phyloP scores from a whole-genome alignment of 2,888 invertebrate species.

The Oligia fasciuncula region DNA sequence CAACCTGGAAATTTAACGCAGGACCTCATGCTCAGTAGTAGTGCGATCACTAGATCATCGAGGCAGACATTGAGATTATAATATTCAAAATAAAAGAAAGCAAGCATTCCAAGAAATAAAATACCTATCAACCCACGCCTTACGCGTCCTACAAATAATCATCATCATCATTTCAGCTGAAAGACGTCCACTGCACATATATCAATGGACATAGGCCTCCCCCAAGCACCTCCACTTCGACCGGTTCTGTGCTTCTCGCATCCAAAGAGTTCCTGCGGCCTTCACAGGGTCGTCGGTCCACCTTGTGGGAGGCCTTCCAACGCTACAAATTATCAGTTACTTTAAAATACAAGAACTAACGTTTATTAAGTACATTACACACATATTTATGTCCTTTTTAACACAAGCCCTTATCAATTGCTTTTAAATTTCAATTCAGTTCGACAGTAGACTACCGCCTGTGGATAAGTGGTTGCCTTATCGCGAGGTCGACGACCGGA shows the following conservation, averaged over 20 bases:
- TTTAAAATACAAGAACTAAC: not conserved
- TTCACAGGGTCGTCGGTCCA: too few relatives aligned
- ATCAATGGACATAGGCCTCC: too few relatives aligned
- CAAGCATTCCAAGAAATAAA: not conserved
- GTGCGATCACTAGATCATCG: too few relatives aligned
- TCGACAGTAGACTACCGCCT: conserved; percentile 1
- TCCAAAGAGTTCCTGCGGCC: too few relatives aligned
- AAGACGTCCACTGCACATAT: too few relatives aligned
- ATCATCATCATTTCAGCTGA: too few relatives aligned
- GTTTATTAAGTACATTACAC: not conserved
- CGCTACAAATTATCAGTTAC: not conserved
- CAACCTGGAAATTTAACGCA: too few relatives aligned
- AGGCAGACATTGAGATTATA: not conserved
- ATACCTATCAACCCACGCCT: not conserved
- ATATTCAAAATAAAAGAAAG: not conserved
- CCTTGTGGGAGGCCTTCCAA: too few relatives aligned
- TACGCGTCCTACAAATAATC: not conserved
- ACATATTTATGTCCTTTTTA: not conserved
- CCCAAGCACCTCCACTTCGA: too few relatives aligned
- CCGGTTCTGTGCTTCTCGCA: too few relatives aligned
- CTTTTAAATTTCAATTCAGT: conserved; percentile 51
- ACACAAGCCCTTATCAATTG: conserved; percentile 16
- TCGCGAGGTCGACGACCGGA: conserved; percentile 61
- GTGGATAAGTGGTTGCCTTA: conserved; percentile 47
- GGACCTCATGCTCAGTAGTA: too few relatives aligned